Evolutionary conservation across 2,113 vertebrate genomes (phyloP), one percentile per base, ranked within the genome.

Genomic region (Engystomops pustulosus): DNA sequence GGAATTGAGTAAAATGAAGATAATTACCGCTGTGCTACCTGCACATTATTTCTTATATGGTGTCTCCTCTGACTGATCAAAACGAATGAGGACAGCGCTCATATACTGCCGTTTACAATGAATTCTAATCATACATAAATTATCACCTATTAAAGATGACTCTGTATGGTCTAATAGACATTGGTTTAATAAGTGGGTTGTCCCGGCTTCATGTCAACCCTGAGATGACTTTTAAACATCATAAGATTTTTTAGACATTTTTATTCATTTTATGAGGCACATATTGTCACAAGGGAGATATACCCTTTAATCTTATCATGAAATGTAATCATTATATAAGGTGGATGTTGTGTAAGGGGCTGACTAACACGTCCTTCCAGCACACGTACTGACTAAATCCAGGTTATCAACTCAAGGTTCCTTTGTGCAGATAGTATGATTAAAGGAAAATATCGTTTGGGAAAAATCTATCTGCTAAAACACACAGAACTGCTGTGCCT

Each of bases 401-500:
- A 34, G 30, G 62, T 18, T 20, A 67, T 67, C 30, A 36, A 20
- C 32, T 32, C 15, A 67, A 10, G 32, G 62, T 67, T 10, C 32
- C 17, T 20, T 67, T 65, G 27, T 32, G 60, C 32, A 60, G 23
- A 27, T 62, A 36, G 15, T 36, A 67, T 67, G 62, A 67, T 67
- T 67, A 67, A 67, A 67, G 62, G 62, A 67, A 67, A 67, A 67
- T 67, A 67, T 67, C 62, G 27, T 67, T 67, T 36, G 30, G 30
- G 32, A 36, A 17, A 36, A 67, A 34, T 20, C 30, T 36, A 20
- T 67, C 62, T 36, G 62, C 32, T 67, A 67, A 67, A 67, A 67
- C 32, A 67, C 27, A 67, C 62, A 67, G 62, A 34, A 36, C 62
- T 10, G 30, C 7, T 67, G 30, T 20, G 32, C 32, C 32, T 67